Evolutionary conservation across 1,140 invertebrate species (phyloP).

Genomic region (Druon quercuslanigerum): DNA sequence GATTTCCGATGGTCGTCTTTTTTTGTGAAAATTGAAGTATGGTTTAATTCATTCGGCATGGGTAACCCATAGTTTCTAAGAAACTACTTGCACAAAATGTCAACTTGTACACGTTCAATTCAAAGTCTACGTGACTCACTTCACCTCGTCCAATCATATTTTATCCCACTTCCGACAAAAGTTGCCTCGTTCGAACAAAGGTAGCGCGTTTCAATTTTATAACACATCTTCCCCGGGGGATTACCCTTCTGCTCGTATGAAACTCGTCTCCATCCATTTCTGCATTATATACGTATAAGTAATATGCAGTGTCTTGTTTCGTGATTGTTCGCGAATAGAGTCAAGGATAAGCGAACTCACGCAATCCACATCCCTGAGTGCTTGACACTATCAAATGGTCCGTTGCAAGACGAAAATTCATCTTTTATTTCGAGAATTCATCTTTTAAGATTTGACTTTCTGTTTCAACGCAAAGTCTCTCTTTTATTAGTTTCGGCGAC

Average conservation of each 20-base stretch:
- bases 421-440: not conserved
- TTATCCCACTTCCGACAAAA: conserved; percentile 8
- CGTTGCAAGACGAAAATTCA: not conserved
- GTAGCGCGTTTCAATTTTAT: conserved; percentile 65
- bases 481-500: no score
- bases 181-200: conserved; percentile 50
- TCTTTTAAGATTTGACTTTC: no score
- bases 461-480: no score
- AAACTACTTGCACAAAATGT: not conserved
- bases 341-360: conserved; percentile 6
- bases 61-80: no score
- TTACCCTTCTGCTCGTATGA: conserved; percentile 47
- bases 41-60: no score
- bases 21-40: no score
- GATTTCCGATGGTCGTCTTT: no score
- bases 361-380: no score
- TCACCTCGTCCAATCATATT: conserved; percentile 29
- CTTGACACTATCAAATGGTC: not conserved
- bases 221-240: conserved; percentile 54
- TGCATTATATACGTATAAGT: conserved; percentile 34
- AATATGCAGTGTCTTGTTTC: conserved; percentile 17
- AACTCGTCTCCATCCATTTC: conserved; percentile 37
- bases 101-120: not conserved
- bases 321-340: conserved; percentile 18
- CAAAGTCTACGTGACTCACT: conserved; percentile 31